Evolutionary conservation across 2,888 invertebrate genomes (phyloP).

Genomic region (Lithophane ornitopus): DNA sequence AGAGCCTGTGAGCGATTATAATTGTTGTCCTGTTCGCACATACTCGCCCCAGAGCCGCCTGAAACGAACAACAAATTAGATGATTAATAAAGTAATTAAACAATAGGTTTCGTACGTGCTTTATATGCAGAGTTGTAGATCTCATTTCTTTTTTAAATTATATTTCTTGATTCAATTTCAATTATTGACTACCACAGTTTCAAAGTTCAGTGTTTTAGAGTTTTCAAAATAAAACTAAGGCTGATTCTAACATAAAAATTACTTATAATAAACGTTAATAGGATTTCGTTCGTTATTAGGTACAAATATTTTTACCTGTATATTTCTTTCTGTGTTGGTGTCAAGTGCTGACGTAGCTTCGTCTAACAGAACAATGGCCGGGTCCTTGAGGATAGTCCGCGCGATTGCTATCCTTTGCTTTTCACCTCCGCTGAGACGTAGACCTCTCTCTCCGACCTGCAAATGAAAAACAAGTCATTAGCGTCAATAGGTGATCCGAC

Average conservation of each 20-base stretch:
- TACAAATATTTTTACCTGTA: conserved; percentile 89
- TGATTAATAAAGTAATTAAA: background rate
- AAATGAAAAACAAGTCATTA: background rate
- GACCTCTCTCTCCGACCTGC: conserved; percentile 98
- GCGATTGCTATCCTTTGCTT: conserved; percentile 99
- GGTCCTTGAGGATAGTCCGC: conserved; percentile 97
- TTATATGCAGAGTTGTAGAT: background rate
- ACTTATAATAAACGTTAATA: no score
- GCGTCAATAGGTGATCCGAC: background rate
- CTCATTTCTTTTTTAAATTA: no score
- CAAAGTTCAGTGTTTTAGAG: no score
- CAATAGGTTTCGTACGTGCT: background rate
- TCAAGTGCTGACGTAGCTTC: conserved; percentile 99
- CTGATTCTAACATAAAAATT: no score
- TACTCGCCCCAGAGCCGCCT: conserved; percentile 94
- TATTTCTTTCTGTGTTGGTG: conserved; percentile 98
- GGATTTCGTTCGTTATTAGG: no score
- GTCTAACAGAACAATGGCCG: conserved; percentile 97
- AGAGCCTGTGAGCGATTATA: conserved; percentile 98
- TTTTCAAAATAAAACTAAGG: no score
- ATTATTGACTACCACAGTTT: no score
- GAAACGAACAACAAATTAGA: conserved; percentile 63
- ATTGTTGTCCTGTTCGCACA: conserved; percentile 97
- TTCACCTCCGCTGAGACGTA: conserved; percentile 98
- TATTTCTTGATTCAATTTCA: no score